Percentiles rank a stretch among this genome's conserved stretches.
These are phyloP conservation scores for Anabas testudineus DNA, from an alignment of 2,797 vertebrate genomes.

Conservation along the genomic window DNA sequence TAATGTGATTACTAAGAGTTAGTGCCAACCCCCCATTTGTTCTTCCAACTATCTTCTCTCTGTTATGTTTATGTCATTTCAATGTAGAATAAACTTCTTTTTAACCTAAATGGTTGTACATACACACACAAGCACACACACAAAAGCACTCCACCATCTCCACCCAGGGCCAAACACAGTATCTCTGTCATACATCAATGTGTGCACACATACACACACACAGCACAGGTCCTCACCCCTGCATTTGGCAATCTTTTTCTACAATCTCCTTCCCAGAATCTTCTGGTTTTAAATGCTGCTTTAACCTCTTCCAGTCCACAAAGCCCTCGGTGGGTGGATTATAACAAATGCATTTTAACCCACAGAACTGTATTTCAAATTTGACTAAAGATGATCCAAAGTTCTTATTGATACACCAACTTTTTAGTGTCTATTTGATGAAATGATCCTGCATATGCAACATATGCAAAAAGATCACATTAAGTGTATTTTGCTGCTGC, in stretches of 20 bases:
- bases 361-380: constrained; percentile 26
- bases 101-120: background rate
- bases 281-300: constrained; percentile 35
- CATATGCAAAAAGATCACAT: background rate
- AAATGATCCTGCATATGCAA: background rate
- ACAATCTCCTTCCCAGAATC: constrained; percentile 31
- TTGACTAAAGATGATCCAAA: background rate
- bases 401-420: background rate
- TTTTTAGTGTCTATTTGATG: background rate
- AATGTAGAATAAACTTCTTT: background rate
- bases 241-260: constrained; percentile 4
- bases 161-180: constrained; percentile 7
- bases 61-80: constrained; percentile 14
- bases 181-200: background rate
- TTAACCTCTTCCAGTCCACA: constrained; percentile 36
- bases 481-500: too few species aligned
- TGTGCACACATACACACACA: background rate
- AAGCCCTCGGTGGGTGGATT: constrained; percentile 36
- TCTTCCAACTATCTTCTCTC: constrained; percentile 11
- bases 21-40: constrained; percentile 4
- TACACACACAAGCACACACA: too few species aligned
- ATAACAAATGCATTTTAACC: constrained; percentile 46
- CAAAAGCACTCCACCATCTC: background rate
- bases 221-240: background rate
- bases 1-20: constrained; percentile 12